phyloP scores from a whole-genome alignment of 2,113 vertebrate genomes.

The Anguilla rostrata region DNA sequence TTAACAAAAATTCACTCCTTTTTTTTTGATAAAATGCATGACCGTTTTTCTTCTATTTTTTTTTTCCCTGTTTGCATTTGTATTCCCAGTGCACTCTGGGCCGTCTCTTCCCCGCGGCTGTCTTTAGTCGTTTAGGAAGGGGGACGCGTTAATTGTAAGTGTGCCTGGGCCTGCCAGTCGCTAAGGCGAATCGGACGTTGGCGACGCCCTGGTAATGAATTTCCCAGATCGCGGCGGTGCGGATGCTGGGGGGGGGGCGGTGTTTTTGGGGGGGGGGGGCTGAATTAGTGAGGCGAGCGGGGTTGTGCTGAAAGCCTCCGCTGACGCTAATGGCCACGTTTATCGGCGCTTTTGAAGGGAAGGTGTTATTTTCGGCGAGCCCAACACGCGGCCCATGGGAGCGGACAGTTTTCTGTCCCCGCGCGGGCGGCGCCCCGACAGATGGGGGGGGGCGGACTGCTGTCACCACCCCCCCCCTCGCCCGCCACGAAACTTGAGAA shows the following conservation, averaged over 20 bases:
- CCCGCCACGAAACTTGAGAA: background rate
- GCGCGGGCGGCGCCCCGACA: background rate
- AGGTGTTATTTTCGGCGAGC: background rate
- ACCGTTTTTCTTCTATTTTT: background rate
- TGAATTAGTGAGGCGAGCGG: background rate
- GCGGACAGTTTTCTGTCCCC: background rate
- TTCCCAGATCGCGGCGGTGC: background rate
- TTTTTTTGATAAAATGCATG: background rate
- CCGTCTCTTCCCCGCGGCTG: background rate
- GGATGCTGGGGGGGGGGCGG: too few species aligned
- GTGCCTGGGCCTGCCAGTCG: background rate
- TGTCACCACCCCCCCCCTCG: too few species aligned
- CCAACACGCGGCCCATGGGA: background rate
- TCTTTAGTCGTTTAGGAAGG: background rate
- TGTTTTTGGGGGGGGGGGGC: too few species aligned
- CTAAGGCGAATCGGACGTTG: background rate
- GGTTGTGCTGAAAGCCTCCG: background rate
- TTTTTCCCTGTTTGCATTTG: background rate
- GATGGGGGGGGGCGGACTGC: background rate
- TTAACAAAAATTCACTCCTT: background rate
- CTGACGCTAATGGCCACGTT: background rate
- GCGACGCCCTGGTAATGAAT: background rate
- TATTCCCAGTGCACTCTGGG: background rate
- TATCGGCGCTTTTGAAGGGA: background rate
- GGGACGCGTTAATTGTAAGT: background rate